Evolutionary conservation across 2,113 vertebrate species (phyloP), one percentile per base, ranked within the genome.

Genomic region (Trogon melanurus): DNA sequence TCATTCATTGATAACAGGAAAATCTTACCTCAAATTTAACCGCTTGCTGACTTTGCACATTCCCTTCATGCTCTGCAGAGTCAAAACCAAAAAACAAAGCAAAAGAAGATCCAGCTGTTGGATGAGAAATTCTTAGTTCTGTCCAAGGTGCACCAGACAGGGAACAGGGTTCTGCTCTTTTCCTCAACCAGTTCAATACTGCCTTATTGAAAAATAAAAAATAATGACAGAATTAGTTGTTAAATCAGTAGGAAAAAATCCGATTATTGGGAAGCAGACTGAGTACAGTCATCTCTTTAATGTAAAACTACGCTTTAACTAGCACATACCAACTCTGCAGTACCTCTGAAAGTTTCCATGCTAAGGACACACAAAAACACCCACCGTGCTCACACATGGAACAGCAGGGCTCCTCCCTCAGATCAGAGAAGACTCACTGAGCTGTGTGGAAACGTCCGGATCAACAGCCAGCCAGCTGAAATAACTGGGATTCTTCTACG

Each of bases 1-100:
- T 45, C 13, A 4, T 0, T 67, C 13, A 4, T 0, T 67, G 73
- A 64, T 26, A 92, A 11, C 0, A 80, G 56, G 58, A 70, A 91
- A 89, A 70, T 23, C 44, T 80, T 56, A 23, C 29, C 65, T n/a
- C 69, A 75, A 25, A 71, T 54, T 16, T 17, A 74, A 57, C 79
- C 51, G 47, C 51, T 34, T 60, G 34, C 69, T 65, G 16, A 30
- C 60, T 83, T n/a, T 74, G 69, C 88, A 86, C 32, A 5, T 80
- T 56, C 67, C 18, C 60, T 73, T 76, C 70, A 47, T 9, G 38
- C 16, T 50, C 54, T 34, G 41, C n/a, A 64, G 56, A 78, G 47
- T 48, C 45, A 75, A 81, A 81, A 30, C 30, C 34, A 53, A 79
- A 79, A 53, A 7, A 5, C 21, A 75, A 75, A 91, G 54, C 74